Base-by-base conservation (phyloP, 23 tunicate genomes). In the Pegea sp. region DNA sequence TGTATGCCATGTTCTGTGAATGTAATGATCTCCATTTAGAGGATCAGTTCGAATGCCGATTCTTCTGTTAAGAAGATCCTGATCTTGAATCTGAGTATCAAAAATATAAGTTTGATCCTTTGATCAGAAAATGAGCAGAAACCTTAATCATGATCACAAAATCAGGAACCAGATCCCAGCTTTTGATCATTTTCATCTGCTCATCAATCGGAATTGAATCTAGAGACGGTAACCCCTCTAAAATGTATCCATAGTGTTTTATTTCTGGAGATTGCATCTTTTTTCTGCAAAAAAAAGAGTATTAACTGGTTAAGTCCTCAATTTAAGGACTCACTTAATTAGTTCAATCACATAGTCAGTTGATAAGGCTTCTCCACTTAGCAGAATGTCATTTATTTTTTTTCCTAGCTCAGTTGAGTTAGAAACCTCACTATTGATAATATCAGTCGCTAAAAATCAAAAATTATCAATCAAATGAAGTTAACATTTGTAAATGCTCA, bases 131-230 rank as follows among this genome's bases (percentile, higher is more conserved):
- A 50, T n/a, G 7, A 6, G 24, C 24, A 50, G 1, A 42, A 26
- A 84, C 95, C 84, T 66, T 74, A 31, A 84, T 67, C 48, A 73
- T 73, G 56, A 84, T 84, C 23, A 84, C 52, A 32, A 84, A 61
- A 42, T 74, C 84, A 16, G 95, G 95, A 22, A 57, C 57, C 0
- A 84, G 42, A 31, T 80, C 69, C 71, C 93, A 80, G 19, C 54
- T 54, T 30, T 61, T 59, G 21, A 80, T 66, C 57, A 71, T 65
- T 29, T 84, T 68, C 25, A 84, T 57, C 32, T 84, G 84, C 26
- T 84, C 59, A 30, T 67, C 57, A 7, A 74, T 49, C 1, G 84
- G 52, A 42, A 75, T 70, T 3, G 28, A 21, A 23, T 74, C 53
- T n/a, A 67, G 58, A 0, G 48, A 30, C 8, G 95, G 95, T 46